Evolutionary conservation across 2,888 invertebrate genomes (phyloP), one percentile per base, ranked within the genome.

Genomic region (Odontothrips loti): DNA sequence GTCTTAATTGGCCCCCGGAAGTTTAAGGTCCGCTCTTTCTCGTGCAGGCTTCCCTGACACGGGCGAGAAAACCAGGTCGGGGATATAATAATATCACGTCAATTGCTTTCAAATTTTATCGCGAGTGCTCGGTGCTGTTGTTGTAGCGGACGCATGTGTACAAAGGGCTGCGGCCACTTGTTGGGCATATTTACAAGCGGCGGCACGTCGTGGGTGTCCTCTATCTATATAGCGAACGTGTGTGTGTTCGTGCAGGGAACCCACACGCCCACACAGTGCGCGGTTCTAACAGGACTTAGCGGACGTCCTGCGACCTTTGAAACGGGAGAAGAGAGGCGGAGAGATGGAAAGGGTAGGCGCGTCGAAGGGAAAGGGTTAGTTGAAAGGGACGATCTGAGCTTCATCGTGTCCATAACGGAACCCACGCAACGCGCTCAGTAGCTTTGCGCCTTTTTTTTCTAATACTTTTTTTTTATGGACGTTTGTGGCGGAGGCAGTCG

Each of bases 231-330:
- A 58, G 58, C n/a, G 58, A 58, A n/a, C 58, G 58, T 17, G 58
- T 58, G 58, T n/a, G n/a, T 58, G 58, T 58, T 58, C 58, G 58
- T 58, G 58, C 58, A 58, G 58, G 34, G 58, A 58, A 58, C 58
- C 17, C 58, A 58, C 58, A 17, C 58, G 58, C 58, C 58, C 58
- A 58, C 58, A n/a, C 58, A 17, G 58, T 20, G 17, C n/a, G 58
- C 58, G 17, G 58, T 58, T 15, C 58, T 58, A 58, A 58, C 58
- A 58, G 58, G 17, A 58, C 58, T 58, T 58, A 6, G 58, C 58
- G 15, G n/a, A 58, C 58, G 58, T 58, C 58, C n/a, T n/a, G 58
- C 58, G 58, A 58, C 58, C 58, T 58, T 58, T 58, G 58, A 17
- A 17, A 17, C 15, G 51, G 17, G 12, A 17, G 51, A 51, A 15